phyloP scores from a whole-genome alignment of 92 coral and sea anemone genomes.

The Epizoanthus ramosus region DNA sequence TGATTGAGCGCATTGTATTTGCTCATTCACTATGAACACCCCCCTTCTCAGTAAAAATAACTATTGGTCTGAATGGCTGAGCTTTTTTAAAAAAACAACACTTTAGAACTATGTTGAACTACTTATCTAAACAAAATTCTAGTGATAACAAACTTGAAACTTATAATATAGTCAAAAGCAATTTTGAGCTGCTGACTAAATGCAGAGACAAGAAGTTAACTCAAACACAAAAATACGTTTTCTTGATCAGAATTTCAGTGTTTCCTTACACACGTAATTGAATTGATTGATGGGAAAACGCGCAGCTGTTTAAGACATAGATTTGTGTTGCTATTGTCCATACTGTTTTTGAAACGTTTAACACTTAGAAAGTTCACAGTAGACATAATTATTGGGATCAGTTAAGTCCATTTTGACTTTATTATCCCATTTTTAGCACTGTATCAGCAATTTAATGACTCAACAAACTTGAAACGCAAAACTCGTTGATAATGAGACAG shows the following conservation, averaged over 20 bases:
- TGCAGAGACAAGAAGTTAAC: too few species aligned
- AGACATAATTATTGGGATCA: not conserved
- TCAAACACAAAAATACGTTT: not conserved
- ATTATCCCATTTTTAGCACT: not conserved
- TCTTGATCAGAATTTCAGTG: not conserved
- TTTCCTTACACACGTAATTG: not conserved
- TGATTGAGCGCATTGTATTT: not conserved
- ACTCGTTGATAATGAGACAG: not conserved
- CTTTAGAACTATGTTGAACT: not conserved
- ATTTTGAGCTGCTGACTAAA: not conserved
- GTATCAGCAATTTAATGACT: not conserved
- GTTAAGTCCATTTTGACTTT: constrained; percentile 14
- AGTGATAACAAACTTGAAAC: too few species aligned
- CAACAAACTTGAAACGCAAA: not conserved
- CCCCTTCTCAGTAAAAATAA: not conserved
- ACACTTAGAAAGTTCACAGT: constrained; percentile 8
- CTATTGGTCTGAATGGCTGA: not conserved
- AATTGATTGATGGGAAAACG: constrained; percentile 17
- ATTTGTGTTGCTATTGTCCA: too few species aligned
- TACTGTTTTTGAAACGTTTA: not conserved
- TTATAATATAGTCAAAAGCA: not conserved
- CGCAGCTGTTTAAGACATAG: constrained; percentile 2
- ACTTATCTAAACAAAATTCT: not conserved
- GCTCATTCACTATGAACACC: not conserved
- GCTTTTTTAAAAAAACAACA: not conserved